Base-by-base conservation (phyloP, 1,140 invertebrate genomes). In the Melipona quadrifasciata region DNA sequence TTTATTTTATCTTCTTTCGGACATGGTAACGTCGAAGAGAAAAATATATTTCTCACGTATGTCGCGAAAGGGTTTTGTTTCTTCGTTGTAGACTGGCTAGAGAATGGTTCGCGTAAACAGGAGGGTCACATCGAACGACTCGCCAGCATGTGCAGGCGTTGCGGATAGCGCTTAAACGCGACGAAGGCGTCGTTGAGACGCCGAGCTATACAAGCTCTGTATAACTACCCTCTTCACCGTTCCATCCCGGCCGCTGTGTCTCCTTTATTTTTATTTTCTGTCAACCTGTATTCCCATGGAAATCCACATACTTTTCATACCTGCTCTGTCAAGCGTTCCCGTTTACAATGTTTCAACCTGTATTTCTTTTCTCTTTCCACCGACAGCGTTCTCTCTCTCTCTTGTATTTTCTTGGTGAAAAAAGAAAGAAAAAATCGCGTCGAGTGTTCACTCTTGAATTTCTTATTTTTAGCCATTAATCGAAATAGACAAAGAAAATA, bases 41-140 rank as follows among this genome's bases (percentile, higher is more conserved):
- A 47, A 47, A 47, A 47, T 47, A 47, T 47, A 47, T 47, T 47
- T 47, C 58, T n/a, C 58, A 12, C 58, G 14, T 10, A 10, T 12
- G 24, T n/a, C 24, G 24, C 10, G 17, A 34, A 31, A 67, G 31
- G 2, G 31, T 55, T 21, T 34, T 58, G 21, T 73, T 16, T 16
- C 24, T 47, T 19, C 8, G 39, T 47, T 47, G 39, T 51, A 27
- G 57, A 21, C 58, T 14, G 1, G 4, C 10, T 21, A 47, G 27
- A 68, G 73, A 61, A 75, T 71, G 80, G 80, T 87, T 79, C 83
- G 86, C 87, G 86, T 87, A 86, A 92, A 89, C 87, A 82, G 70
- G 79, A 87, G 39, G 55, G 87, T 85, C 86, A 31, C 31, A 86
- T 70, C 71, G 82, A 83, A 87, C 87, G 78, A 57, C 53, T 65